Evolutionary conservation across 2,888 invertebrate species (phyloP), one percentile per base, ranked within the genome.

Genomic region (Incurvaria masculella): DNA sequence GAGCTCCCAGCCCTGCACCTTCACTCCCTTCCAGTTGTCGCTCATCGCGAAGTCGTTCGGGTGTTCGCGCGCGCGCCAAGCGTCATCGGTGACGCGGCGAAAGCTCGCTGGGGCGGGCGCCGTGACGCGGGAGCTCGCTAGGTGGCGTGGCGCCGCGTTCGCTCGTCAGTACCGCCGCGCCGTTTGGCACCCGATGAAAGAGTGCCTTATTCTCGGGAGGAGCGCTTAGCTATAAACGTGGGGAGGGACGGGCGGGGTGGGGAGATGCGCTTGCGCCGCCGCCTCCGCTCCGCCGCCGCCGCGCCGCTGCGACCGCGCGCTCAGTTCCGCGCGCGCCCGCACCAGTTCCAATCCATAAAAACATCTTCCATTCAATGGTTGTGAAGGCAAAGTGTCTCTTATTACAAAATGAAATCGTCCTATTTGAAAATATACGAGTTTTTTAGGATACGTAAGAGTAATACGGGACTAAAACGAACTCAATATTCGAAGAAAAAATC

Each of bases 101-200:
- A 33, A 33, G 14, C 3, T 4, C 33, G 33, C 4, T 8, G 6
- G 14, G 33, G 33, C 33, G 33, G 6, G 33, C 33, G 33, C 11
- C 11, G 33, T 52, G 68, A 65, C 74, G 74, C 75, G 74, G 66
- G 72, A 60, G 62, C 65, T 64, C 64, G 21, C 17, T 26, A 21
- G 40, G 21, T 23, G 44, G 17, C 27, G 41, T 26, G 64, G 63
- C 63, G 62, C 61, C 57, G 61, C 59, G 59, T 64, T 62, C 62
- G 59, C 59, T 59, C 58, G 57, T 33, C 11, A 33, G 14, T 33
- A n/a, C 33, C 33, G 33, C 6, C 33, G 33, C 33, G 33, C 33
- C 14, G 33, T 33, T 33, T 33, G 33, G 33, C 33, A 33, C 14
- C 11, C 14, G 33, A 33, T 33, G 33, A 33, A 33, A 33, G 33